Evolutionary conservation across 1,140 invertebrate genomes (phyloP), one percentile per base, ranked within the genome.

Genomic region (Scaptomyza hsui): DNA sequence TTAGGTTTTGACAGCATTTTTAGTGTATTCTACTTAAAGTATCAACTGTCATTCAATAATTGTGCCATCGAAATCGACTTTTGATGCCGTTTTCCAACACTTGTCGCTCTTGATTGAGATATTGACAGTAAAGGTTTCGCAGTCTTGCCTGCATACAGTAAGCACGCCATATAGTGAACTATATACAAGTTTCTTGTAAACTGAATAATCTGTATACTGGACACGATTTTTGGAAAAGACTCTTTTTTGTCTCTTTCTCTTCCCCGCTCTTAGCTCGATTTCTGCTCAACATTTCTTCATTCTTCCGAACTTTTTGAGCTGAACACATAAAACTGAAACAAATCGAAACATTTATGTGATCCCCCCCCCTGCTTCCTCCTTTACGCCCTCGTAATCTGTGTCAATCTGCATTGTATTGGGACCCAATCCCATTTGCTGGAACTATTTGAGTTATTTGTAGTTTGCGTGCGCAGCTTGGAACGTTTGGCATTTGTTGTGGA

Each of bases 401-500:
- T 16, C 37, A 53, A 53, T 24, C 35, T 55, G 21, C 9, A 29
- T 26, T 32, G 68, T 44, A n/a, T 51, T 44, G 53, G 32, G 55
- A 57, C 55, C 26, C 44, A 10, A 18, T 63, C 56, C 70, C 70
- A 52, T 59, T 63, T 24, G 24, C 2, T 24, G 24, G 4, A 69
- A 60, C 56, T 75, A 80, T 80, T 80, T 59, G 35, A 57, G 78
- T 55, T 81, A 81, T 81, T 82, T 65, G 68, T 52, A 81, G 78
- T 68, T 81, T 77, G 78, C 72, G 62, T 80, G 78, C 73, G 57
- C 51, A 18, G 61, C 45, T 37, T 48, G 60, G 59, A 60, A 71
- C 72, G 64, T 72, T 72, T 72, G 72, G 60, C 55, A 79, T 74
- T 71, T 47, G 49, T 35, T 65, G 44, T 49, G 72, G 78, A 81